These are phyloP conservation scores for Botia kubotai DNA, from an alignment of 2,797 vertebrate species.

Conservation along the genomic window DNA sequence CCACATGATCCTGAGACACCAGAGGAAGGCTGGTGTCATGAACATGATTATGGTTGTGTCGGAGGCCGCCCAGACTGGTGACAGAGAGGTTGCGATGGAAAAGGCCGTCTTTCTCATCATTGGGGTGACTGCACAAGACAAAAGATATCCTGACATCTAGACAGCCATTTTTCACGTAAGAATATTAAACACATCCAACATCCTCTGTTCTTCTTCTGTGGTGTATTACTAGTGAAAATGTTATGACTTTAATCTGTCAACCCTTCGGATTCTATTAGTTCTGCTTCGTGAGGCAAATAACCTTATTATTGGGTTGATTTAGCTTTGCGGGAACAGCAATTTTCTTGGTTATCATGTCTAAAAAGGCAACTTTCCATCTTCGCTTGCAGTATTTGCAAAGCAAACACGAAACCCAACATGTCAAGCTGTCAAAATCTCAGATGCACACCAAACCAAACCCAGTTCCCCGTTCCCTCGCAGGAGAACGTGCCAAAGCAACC, in stretches of 20 bases:
- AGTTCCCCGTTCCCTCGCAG: constrained; percentile 46
- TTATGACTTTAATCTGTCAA: constrained; percentile 46
- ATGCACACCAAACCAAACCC: constrained; percentile 51
- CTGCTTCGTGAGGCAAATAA: constrained; percentile 48
- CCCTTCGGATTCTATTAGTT: constrained; percentile 41
- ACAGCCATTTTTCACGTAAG: constrained; percentile 1
- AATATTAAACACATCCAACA: neutral
- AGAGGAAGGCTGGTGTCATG: constrained; percentile 83
- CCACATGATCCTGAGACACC: constrained; percentile 84
- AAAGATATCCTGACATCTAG: neutral
- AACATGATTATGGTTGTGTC: constrained; percentile 85
- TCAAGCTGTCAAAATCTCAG: constrained; percentile 57
- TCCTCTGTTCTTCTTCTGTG: neutral
- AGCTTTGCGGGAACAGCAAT: constrained; percentile 44
- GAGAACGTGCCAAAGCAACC: constrained; percentile 56
- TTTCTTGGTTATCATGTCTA: constrained; percentile 45
- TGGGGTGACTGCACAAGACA: constrained; percentile 84
- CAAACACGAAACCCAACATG: constrained; percentile 57
- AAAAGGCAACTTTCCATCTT: constrained; percentile 51
- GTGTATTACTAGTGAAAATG: constrained; percentile 19
- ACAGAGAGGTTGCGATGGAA: constrained; percentile 91
- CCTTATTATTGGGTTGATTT: constrained; percentile 50
- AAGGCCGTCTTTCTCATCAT: constrained; percentile 91
- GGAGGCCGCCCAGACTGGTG: constrained; percentile 86
- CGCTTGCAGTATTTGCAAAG: constrained; percentile 57